Evolutionary conservation across 2,888 invertebrate genomes (phyloP), one percentile per base, ranked within the genome.

Genomic region (Clusia tigrina): DNA sequence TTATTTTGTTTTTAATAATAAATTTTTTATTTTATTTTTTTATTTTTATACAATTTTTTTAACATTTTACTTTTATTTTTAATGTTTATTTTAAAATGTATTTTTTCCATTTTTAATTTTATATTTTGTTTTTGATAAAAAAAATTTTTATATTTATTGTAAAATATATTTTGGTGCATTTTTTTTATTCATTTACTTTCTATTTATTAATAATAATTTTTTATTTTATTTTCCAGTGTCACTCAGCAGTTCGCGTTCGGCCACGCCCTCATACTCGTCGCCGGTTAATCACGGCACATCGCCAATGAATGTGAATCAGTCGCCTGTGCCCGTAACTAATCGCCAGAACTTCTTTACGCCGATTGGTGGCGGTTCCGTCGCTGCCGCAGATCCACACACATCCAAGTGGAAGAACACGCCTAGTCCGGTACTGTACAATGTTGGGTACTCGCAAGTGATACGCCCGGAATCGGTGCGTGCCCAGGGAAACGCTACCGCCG

Each of bases 261-360:
- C 94, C 58, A 95, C 96, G 56, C 96, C 96, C 54, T 94, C 95
- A 38, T 95, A 93, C 80, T 92, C 94, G 48, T 89, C 91, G 56
- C 90, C 91, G 61, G 90, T 89, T 63, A 89, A 89, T 64, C 89
- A 89, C 73, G 88, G 88, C 37, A 88, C 89, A 56, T 90, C 90
- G 2, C 89, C 90, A 22, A 85, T 89, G 72, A 88, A 89, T 73
- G 74, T 75, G 57, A 70, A 65, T 48, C 5, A 5, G 32, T 77
- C 78, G 60, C 88, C 88, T 26, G 87, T 90, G 54, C 89, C 89
- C 58, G 88, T 88, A 64, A 91, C 91, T 38, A 88, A 91, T 64
- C 88, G 92, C 70, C 92, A 92, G 82, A 94, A 95, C 84, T 90
- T 96, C 71, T 96, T 96, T 83, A 92, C 96, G 86, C 96, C 97